These are phyloP conservation scores for Kryptolebias ocellatus DNA, from an alignment of 2,797 vertebrate genomes.

Conservation along the genomic window DNA sequence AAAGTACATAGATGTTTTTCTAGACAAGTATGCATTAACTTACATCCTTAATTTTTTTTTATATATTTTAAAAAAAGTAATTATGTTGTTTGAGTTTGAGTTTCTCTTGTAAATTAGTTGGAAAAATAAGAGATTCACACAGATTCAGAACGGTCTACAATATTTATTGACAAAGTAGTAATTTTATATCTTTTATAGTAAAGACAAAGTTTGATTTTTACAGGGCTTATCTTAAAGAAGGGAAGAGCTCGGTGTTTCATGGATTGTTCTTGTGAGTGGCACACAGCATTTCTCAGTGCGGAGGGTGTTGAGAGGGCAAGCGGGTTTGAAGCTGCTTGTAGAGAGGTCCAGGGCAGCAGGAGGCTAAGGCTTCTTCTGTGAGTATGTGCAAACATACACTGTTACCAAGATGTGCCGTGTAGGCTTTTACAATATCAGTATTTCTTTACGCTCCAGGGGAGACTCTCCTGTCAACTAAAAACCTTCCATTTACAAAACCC, in stretches of 20 bases:
- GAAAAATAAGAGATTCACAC: background rate
- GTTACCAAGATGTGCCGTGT: slow-evolving; percentile 68
- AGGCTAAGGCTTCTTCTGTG: slow-evolving; percentile 83
- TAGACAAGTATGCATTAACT: background rate
- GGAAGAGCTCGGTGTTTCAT: slow-evolving; percentile 59
- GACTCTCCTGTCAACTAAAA: slow-evolving; percentile 39
- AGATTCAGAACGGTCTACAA: slow-evolving; percentile 75
- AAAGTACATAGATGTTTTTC: too few species aligned
- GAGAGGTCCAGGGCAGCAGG: slow-evolving; percentile 66
- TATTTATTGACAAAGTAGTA: slow-evolving; percentile 80
- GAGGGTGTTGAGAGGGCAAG: slow-evolving; percentile 45
- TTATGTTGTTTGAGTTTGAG: background rate
- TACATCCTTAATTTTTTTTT: background rate
- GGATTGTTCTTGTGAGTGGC: slow-evolving; percentile 67
- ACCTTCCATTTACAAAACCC: slow-evolving; percentile 45
- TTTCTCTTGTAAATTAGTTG: background rate
- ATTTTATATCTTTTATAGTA: slow-evolving; percentile 68
- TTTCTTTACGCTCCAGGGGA: slow-evolving; percentile 46
- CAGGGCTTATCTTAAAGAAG: slow-evolving; percentile 60
- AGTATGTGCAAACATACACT: slow-evolving; percentile 81
- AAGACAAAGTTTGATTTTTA: slow-evolving; percentile 71
- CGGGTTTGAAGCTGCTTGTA: slow-evolving; percentile 61
- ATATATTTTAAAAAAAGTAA: background rate
- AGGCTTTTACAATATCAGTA: slow-evolving; percentile 60
- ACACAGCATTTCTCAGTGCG: slow-evolving; percentile 58